phyloP scores from a whole-genome alignment of 2,113 vertebrate genomes.

The Scopus umbretta region DNA sequence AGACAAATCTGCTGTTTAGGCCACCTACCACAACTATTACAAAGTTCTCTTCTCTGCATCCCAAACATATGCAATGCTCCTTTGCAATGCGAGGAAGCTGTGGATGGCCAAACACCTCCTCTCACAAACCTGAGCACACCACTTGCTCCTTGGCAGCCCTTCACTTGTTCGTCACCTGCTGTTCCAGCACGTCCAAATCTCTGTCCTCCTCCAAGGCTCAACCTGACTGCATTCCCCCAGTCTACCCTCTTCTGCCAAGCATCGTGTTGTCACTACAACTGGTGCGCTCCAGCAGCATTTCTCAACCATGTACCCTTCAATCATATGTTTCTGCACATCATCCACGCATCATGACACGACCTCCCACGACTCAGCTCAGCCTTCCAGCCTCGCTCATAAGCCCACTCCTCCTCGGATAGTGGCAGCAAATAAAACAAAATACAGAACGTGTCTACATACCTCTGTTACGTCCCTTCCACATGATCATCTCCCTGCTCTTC shows the following conservation, averaged over 20 bases:
- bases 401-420: not conserved
- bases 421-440: not conserved
- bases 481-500: not conserved
- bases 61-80: accelerated
- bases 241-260: not conserved
- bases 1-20: not conserved
- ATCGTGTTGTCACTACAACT: accelerated
- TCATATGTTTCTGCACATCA: not conserved
- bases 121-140: not conserved
- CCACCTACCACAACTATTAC: not conserved
- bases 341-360: accelerated
- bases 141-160: not conserved
- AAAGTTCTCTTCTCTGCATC: not conserved
- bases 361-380: not conserved
- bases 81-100: not conserved
- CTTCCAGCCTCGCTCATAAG: not conserved
- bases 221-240: not conserved
- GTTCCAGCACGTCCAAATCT: not conserved
- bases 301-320: not conserved
- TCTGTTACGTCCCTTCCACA: not conserved
- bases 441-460: not conserved
- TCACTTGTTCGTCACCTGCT: not conserved
- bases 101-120: not conserved
- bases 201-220: not conserved
- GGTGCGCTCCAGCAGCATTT: not conserved